A percentile compares a stretch with the other conserved stretches of the same genome.
These are phyloP conservation scores for Gymnoscelis rufifasciata DNA, from an alignment of 2,888 invertebrate species.

Conservation along the genomic window DNA sequence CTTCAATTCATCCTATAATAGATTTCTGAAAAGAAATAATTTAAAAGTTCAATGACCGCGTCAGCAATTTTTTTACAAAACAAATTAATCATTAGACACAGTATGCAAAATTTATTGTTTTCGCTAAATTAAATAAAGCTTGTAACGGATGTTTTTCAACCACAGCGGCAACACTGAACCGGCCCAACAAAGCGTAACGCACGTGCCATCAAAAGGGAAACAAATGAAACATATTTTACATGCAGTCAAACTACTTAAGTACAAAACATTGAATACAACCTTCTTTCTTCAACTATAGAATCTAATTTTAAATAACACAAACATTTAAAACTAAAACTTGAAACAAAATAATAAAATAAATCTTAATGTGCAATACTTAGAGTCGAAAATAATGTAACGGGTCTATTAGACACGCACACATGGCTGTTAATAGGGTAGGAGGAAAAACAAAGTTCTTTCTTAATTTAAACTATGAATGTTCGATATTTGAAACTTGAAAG, in stretches of 20 bases:
- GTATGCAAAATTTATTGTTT: conserved; percentile 1
- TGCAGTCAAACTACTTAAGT: conserved; percentile 27
- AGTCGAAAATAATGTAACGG: conserved; percentile 14
- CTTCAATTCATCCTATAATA: too few relatives aligned
- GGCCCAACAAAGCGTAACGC: conserved; percentile 43
- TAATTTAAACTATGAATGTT: conserved; percentile 47
- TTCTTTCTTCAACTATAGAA: conserved; percentile 6
- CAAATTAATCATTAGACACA: too few relatives aligned
- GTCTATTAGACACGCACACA: conserved; percentile 61
- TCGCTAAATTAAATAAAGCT: conserved; percentile 30
- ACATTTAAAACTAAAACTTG: too few relatives aligned
- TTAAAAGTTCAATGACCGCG: too few relatives aligned
- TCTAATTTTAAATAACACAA: background rate
- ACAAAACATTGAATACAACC: conserved; percentile 10
- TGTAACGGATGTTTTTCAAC: conserved; percentile 46
- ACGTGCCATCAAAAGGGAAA: conserved; percentile 46
- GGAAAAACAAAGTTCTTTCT: conserved; percentile 43
- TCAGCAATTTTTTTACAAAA: too few relatives aligned
- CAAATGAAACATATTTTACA: conserved; percentile 26
- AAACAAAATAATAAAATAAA: background rate
- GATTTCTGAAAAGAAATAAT: too few relatives aligned
- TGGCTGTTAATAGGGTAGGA: conserved; percentile 51
- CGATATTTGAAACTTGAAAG: conserved; percentile 40
- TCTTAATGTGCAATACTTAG: background rate
- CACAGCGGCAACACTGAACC: conserved; percentile 48